Conservation (phyloP, 2,888 invertebrate species). For the Hydroisotoma schaefferi region DNA sequence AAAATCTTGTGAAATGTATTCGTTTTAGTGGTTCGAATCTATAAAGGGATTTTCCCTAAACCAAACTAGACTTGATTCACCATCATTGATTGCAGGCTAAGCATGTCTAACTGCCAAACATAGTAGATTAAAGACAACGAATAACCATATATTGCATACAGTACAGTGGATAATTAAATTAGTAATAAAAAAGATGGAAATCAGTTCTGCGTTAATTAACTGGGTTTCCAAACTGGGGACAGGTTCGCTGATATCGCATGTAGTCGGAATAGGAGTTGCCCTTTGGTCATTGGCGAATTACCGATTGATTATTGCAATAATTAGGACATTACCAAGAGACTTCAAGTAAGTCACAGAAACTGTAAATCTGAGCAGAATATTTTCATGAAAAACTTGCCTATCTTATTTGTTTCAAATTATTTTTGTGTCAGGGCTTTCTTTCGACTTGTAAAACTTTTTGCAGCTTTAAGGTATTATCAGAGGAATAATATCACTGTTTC, state of each 20-base stretch:
- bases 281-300: slow-evolving; percentile 24
- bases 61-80: too few relatives aligned
- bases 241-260: background rate
- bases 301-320: slow-evolving; percentile 24
- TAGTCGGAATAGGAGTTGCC: slow-evolving; percentile 2
- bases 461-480: slow-evolving; percentile 20
- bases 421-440: slow-evolving; percentile 17
- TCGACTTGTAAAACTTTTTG: slow-evolving; percentile 18
- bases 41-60: too few relatives aligned
- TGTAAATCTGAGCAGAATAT: background rate
- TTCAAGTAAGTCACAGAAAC: slow-evolving; percentile 16
- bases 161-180: too few relatives aligned
- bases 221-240: too few relatives aligned
- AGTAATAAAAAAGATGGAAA: too few relatives aligned
- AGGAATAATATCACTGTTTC: slow-evolving; percentile 25
- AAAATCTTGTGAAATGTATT: too few relatives aligned
- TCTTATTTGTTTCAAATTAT: background rate
- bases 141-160: too few relatives aligned
- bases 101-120: too few relatives aligned
- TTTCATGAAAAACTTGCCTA: background rate
- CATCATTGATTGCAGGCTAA: too few relatives aligned
- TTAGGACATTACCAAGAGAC: slow-evolving; percentile 30
- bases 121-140: too few relatives aligned
- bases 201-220: too few relatives aligned
- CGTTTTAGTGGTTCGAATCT: too few relatives aligned